Base-by-base conservation (phyloP, 2,797 vertebrate genomes). In the Anableps anableps region DNA sequence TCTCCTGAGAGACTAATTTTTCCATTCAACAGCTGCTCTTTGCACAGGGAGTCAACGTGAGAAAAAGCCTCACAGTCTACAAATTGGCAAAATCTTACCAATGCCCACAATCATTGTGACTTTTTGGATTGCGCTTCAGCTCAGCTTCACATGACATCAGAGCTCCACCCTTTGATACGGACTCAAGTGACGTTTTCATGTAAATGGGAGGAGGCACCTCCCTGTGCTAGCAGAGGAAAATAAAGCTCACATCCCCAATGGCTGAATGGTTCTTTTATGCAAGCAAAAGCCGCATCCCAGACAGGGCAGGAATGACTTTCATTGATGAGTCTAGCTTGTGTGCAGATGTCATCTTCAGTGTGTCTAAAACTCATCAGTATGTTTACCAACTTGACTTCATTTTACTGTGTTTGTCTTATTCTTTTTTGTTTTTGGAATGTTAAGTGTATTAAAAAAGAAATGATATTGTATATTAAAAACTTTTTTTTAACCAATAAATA, bases 101-200 rank as follows among this genome's bases (percentile, higher is more conserved):
- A 85, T 81, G 85, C 74, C 84, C 81, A 47, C 87, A 80, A 86
- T 89, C 84, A 83, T 71, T 38, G 78, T 80, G 89, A 90, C 72
- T 89, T 85, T 83, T 84, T 82, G 80, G 80, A 81, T 88, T 41
- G 80, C 17, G 78, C 72, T 80, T 79, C 75, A 2, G 79, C 83
- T 86, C 85, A 31, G 83, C 84, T 45, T 48, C 48, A 19, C 85
- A 88, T 94, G 88, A 95, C 92, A 88, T 94, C 91, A 94, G 81
- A 84, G 85, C 84, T 90, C 80, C 90, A 62, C 93, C 92, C 87
- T 89, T 89, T 90, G 91, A 96, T 94, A 93, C 58, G 86, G 93
- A 93, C 91, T 93, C 89, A 77, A 90, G 87, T 94, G 92, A 94
- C 92, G 93, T 94, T 95, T 94, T 85, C 89, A 91, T 88, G 87